Percentiles rank a stretch among this genome's conserved stretches.
phyloP scores from a whole-genome alignment of 1,140 invertebrate genomes.

The Hypsibius dujardini region DNA sequence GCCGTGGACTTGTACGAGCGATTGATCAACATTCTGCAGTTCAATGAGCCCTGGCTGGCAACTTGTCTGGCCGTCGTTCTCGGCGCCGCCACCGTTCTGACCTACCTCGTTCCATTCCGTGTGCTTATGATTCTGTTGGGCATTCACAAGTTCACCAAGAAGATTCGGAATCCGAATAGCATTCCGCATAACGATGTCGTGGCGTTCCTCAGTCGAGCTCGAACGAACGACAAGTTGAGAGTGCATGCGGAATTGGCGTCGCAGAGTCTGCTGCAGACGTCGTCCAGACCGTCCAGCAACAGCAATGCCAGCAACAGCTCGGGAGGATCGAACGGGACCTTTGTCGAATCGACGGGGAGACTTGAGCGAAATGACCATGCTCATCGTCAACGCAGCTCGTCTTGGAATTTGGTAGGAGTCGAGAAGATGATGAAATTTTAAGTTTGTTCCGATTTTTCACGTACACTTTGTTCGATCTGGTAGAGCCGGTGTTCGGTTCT shows the following conservation, averaged over 20 bases:
- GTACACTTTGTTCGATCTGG: not conserved
- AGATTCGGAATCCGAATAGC: not conserved
- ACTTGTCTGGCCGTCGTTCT: not conserved
- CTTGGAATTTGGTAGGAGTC: not conserved
- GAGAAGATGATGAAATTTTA: not conserved
- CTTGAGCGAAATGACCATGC: not conserved
- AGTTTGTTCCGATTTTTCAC: not conserved
- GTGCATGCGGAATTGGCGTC: not conserved
- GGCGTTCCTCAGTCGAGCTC: not conserved
- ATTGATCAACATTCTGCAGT: not conserved
- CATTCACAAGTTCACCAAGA: constrained; percentile 1
- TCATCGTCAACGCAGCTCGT: not conserved
- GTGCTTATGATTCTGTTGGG: not conserved
- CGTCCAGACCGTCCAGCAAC: not conserved
- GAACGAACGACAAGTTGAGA: not conserved
- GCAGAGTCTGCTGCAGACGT: not conserved
- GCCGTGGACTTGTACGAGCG: not conserved
- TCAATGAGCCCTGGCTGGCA: not conserved
- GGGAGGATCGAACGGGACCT: not conserved
- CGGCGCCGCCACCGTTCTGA: not conserved
- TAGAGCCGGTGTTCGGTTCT: not conserved
- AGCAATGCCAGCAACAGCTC: not conserved
- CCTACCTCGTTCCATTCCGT: not conserved
- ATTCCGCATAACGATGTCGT: not conserved
- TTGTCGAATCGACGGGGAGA: not conserved